Conservation (phyloP, 2,113 vertebrate species). For the Probosciger aterrimus region DNA sequence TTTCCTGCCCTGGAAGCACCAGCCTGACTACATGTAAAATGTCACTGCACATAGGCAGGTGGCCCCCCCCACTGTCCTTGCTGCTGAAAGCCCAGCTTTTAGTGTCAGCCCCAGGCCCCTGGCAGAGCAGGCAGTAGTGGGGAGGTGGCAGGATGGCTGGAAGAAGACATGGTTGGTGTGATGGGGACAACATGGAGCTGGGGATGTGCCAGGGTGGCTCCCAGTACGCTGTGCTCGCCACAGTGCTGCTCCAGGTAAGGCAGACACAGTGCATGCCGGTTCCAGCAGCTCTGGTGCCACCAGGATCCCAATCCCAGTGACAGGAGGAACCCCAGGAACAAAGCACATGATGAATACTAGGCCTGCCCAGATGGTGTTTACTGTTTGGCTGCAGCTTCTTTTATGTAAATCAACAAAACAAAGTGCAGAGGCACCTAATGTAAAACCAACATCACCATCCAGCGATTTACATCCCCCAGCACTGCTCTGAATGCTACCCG, state of each 20-base stretch:
- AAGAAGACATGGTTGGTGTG: neutral
- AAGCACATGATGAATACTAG: neutral
- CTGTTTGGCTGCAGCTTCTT: constrained; percentile 15
- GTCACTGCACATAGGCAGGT: constrained; percentile 75
- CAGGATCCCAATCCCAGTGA: neutral
- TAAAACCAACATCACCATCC: neutral
- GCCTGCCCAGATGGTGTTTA: constrained; percentile 11
- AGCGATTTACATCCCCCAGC: neutral
- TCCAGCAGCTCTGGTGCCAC: neutral
- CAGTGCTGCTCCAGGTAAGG: neutral
- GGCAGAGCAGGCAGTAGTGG: neutral
- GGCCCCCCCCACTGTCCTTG: neutral
- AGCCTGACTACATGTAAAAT: neutral
- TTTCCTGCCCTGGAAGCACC: neutral
- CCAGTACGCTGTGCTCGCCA: neutral
- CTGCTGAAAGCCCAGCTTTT: neutral
- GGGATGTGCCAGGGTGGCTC: neutral
- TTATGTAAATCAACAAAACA: neutral
- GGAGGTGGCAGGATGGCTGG: neutral
- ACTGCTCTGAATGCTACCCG: neutral
- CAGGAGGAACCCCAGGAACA: neutral
- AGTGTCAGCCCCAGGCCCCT: rapidly evolving
- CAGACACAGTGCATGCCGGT: neutral
- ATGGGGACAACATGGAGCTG: neutral
- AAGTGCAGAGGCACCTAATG: neutral